Evolutionary conservation across 2,888 invertebrate genomes (phyloP), one percentile per base, ranked within the genome.

Genomic region (Diaprepes abbreviatus): DNA sequence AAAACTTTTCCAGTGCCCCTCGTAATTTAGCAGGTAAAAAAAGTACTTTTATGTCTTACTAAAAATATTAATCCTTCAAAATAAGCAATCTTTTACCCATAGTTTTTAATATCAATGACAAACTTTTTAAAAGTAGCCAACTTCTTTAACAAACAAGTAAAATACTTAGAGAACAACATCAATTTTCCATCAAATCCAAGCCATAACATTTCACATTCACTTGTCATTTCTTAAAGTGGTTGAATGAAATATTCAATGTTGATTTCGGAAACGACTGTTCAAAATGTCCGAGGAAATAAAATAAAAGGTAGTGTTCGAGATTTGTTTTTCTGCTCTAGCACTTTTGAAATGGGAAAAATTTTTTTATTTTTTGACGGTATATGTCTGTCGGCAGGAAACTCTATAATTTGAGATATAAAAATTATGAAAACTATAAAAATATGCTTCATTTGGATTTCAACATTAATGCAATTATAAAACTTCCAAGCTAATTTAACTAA

Each of bases 191-290:
- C 14, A 14, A 1, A 14, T 38, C 38, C 38, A 16, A 7, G 7
- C 38, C 38, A 38, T 38, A 14, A 14, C 14, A 14, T 38, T 38
- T 12, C 38, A 38, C 38, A 38, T 38, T 38, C 16, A 38, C 38
- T 38, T 38, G 38, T 38, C 38, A 16, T 38, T 38, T 14, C 14
- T 12, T 38, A 38, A 38, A 38, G 38, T 38, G 38, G 38, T 16
- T 14, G 14, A 7, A 14, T 14, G 38, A 38, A 14, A 38, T 14
- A 38, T 38, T 38, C 38, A 38, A 38, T 38, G 38, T 14, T 16
- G 38, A 14, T 38, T 14, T 6, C 2, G 6, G 10, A 38, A 14
- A 38, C 38, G 38, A 38, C 38, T 38, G 12, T 38, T 14, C 38
- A 14, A 38, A 16, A 38, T 38, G 14, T 14, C 38, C 14, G 4